phyloP scores from a whole-genome alignment of 1,140 invertebrate genomes.

The Dendroctonus ponderosae region DNA sequence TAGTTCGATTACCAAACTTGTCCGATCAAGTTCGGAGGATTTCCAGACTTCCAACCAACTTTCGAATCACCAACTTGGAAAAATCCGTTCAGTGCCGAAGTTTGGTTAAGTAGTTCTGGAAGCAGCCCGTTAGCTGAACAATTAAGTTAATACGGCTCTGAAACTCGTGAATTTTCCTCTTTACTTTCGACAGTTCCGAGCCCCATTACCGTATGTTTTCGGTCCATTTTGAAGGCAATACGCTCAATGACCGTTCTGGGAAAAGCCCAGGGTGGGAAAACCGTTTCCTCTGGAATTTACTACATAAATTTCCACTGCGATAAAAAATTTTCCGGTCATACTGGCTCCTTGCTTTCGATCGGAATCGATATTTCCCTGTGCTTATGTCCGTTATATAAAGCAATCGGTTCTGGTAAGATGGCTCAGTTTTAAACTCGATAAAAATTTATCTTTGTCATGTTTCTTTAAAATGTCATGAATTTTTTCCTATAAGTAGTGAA shows the following conservation, averaged over 20 bases:
- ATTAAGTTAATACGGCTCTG: conserved; percentile 35
- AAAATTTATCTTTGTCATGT: conserved; percentile 8
- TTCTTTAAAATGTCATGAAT: no score
- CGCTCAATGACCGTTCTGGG: conserved; percentile 39
- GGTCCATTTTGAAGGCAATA: conserved; percentile 40
- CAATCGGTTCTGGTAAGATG: conserved; percentile 7
- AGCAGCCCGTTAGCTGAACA: conserved; percentile 11
- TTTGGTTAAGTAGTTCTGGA: conserved; percentile 13
- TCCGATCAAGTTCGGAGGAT: no score
- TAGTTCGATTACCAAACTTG: no score
- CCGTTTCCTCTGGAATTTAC: conserved; percentile 33
- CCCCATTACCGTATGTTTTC: conserved; percentile 38
- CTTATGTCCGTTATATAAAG: conserved; percentile 23
- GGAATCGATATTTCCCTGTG: conserved; percentile 20
- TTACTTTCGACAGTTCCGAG: conserved; percentile 34
- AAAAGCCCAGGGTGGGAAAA: conserved; percentile 33
- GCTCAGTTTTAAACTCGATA: conserved; percentile 13
- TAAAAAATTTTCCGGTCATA: conserved; percentile 30
- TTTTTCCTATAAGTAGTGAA: no score
- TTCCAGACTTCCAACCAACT: no score
- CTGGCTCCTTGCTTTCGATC: conserved; percentile 6
- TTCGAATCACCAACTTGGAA: background rate
- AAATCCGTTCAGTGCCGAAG: conserved; percentile 22
- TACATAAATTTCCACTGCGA: conserved; percentile 31
- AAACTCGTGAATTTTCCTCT: conserved; percentile 31